Evolutionary conservation across 2,888 invertebrate genomes (phyloP).

Genomic region (Lycocerus yunnanus): DNA sequence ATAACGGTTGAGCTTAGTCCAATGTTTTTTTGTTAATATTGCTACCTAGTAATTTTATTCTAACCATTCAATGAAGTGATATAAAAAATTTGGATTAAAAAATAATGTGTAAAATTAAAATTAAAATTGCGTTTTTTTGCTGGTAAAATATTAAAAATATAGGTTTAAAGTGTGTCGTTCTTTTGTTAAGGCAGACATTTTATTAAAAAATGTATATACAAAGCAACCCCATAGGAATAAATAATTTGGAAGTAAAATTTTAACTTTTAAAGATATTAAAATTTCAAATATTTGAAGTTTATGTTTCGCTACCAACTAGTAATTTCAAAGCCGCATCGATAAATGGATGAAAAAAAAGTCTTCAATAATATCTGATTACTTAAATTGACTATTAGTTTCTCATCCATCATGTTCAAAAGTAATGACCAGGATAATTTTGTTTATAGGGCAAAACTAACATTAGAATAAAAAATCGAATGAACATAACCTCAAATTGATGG

Average conservation of each 20-base stretch:
- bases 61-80: too few relatives aligned
- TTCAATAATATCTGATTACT: background rate
- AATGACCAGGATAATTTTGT: background rate
- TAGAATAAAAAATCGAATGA: too few relatives aligned
- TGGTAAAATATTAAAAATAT: too few relatives aligned
- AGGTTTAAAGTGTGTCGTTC: background rate
- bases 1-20: too few relatives aligned
- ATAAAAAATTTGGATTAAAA: too few relatives aligned
- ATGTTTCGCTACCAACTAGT: background rate
- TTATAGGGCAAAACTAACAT: background rate
- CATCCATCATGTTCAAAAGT: background rate
- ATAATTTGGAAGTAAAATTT: background rate
- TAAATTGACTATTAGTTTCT: background rate
- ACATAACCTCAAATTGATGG: background rate
- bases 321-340: background rate
- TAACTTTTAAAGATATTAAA: background rate
- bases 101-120: too few relatives aligned
- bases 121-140: too few relatives aligned
- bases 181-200: background rate
- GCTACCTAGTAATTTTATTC: too few relatives aligned
- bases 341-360: background rate
- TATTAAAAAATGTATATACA: background rate
- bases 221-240: background rate
- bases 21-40: too few relatives aligned
- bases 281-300: background rate